Evolutionary conservation across 2,797 vertebrate species (phyloP).

Genomic region (Coluber constrictor): DNA sequence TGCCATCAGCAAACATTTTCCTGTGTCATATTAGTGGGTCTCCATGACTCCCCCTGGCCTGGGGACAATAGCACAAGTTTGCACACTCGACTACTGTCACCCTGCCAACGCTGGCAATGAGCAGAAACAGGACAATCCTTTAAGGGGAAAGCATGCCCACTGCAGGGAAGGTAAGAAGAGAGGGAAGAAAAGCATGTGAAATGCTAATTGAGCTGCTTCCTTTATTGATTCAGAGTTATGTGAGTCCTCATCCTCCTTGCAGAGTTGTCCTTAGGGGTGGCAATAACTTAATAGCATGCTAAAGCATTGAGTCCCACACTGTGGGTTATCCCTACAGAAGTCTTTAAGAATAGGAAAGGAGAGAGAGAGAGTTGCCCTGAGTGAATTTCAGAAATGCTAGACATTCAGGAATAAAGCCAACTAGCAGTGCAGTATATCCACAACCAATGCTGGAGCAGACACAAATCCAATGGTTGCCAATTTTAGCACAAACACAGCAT

Average conservation of each 20-base stretch:
- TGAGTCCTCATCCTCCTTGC: conserved; percentile 63
- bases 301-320: conserved; percentile 38
- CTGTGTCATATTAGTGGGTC: conserved; percentile 99
- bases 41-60: conserved; percentile 98
- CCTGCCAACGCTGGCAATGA: conserved; percentile 98
- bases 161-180: conserved; percentile 86
- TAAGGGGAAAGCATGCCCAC: conserved; percentile 85
- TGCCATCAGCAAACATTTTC: conserved; percentile 99
- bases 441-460: neutral
- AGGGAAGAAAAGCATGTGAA: conserved; percentile 86
- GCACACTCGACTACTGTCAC: conserved; percentile 99
- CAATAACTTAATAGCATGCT: conserved; percentile 64
- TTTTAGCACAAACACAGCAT: neutral
- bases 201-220: conserved; percentile 86
- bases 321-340: conserved; percentile 25
- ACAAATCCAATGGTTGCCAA: neutral
- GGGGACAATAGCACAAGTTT: conserved; percentile 99
- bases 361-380: conserved; percentile 17
- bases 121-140: conserved; percentile 93
- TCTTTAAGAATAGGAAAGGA: conserved; percentile 39
- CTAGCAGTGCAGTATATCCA: rapidly evolving
- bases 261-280: conserved; percentile 66
- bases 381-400: conserved; percentile 4
- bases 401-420: conserved; percentile 23
- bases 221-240: conserved; percentile 78